Conservation (phyloP, 2,113 vertebrate genomes). For the Electrona antarctica region DNA sequence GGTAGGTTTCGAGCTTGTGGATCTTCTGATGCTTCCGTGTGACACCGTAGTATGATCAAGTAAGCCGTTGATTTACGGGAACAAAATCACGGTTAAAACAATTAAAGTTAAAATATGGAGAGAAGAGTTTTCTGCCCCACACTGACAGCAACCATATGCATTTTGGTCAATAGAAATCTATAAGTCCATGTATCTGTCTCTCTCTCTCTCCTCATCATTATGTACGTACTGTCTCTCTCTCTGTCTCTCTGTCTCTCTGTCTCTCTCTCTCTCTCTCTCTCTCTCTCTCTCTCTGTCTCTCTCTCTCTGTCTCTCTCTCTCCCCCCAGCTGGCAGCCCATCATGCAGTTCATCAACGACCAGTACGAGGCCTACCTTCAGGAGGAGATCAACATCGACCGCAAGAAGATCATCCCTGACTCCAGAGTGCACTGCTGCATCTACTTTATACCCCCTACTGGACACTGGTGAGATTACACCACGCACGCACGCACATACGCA, state of each 20-base stretch:
- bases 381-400: slow-evolving; percentile 95
- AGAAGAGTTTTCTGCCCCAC: no score
- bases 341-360: slow-evolving; percentile 98
- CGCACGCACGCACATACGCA: background rate
- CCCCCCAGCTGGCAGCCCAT: slow-evolving; percentile 93
- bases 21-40: no score
- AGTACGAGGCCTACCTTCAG: slow-evolving; percentile 96
- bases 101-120: no score
- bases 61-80: no score
- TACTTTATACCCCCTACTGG: slow-evolving; percentile 98
- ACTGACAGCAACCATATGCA: no score
- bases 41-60: no score
- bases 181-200: slow-evolving; percentile 7
- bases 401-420: slow-evolving; percentile 96
- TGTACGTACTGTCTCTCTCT: no score
- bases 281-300: slow-evolving; percentile 1
- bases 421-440: slow-evolving; percentile 96
- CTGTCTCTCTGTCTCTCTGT: slow-evolving; percentile 14
- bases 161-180: no score
- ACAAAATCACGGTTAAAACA: no score
- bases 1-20: no score
- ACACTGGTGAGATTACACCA: slow-evolving; percentile 84
- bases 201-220: slow-evolving; percentile 2
- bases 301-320: background rate
- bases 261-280: background rate